Percentiles rank a stretch among this genome's conserved stretches.
Evolutionary conservation across 2,888 invertebrate genomes (phyloP).

Genomic region (Lamellibrachia satsuma): DNA sequence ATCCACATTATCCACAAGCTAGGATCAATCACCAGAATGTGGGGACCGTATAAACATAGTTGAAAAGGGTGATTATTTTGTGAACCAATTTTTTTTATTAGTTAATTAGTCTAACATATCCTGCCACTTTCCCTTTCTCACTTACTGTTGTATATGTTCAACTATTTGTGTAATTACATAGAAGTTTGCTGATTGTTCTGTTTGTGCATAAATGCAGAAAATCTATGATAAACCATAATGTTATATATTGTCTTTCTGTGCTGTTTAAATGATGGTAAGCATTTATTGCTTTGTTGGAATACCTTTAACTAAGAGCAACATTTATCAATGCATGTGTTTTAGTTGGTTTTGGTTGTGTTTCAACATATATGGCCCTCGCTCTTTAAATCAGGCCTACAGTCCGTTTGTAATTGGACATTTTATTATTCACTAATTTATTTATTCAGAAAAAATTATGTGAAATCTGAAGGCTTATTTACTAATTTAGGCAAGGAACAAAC

Average conservation of each 20-base stretch:
- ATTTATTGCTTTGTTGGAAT: neutral
- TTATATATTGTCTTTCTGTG: neutral
- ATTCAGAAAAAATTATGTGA: neutral
- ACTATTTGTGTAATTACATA: neutral
- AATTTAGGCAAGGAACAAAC: neutral
- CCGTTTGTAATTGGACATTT: neutral
- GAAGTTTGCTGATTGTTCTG: neutral
- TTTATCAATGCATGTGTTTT: neutral
- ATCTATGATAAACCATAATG: neutral
- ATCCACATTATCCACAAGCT: neutral
- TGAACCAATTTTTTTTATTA: too few species aligned
- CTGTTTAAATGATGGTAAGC: neutral
- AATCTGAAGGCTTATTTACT: neutral
- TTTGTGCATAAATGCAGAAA: neutral
- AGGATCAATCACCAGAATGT: too few species aligned
- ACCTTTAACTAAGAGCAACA: neutral
- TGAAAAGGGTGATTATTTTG: too few species aligned
- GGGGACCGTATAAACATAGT: too few species aligned
- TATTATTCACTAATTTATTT: constrained; percentile 13
- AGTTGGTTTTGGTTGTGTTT: neutral
- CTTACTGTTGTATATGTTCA: neutral
- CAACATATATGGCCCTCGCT: neutral
- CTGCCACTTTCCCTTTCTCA: neutral
- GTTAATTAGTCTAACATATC: neutral
- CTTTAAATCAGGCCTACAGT: neutral